Evolutionary conservation across 2,888 invertebrate genomes (phyloP).

Genomic region (Sesia bembeciformis): DNA sequence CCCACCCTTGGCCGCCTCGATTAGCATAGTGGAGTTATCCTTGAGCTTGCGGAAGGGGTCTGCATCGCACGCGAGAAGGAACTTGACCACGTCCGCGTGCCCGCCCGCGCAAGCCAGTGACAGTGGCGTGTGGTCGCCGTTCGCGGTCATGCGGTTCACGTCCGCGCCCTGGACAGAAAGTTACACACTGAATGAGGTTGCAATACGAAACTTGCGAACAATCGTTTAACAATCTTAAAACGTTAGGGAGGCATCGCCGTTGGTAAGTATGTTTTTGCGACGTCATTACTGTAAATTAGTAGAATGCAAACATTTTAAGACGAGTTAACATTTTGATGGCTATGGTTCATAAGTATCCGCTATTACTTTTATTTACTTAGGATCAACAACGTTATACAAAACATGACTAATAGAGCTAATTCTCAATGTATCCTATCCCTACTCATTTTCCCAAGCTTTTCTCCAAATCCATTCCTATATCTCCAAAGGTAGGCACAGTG

Average conservation of each 20-base stretch:
- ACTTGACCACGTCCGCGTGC: slow-evolving; percentile 93
- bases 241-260: not conserved
- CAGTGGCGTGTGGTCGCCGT: slow-evolving; percentile 97
- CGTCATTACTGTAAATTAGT: too few species aligned
- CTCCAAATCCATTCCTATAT: too few species aligned
- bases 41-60: slow-evolving; percentile 97
- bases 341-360: too few species aligned
- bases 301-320: too few species aligned
- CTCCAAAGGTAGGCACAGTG: too few species aligned
- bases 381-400: too few species aligned
- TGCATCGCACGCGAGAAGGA: slow-evolving; percentile 91
- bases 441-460: too few species aligned
- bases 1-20: slow-evolving; percentile 98
- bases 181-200: not conserved
- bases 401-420: too few species aligned
- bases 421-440: too few species aligned
- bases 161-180: slow-evolving; percentile 44
- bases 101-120: slow-evolving; percentile 98
- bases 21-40: slow-evolving; percentile 98
- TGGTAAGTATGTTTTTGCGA: too few species aligned
- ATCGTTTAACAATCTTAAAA: not conserved
- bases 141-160: slow-evolving; percentile 83
- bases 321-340: too few species aligned
- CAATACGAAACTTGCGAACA: not conserved
- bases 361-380: too few species aligned